Evolutionary conservation across 2,888 invertebrate species (phyloP), one percentile per base, ranked within the genome.

Genomic region (Seira musarum): DNA sequence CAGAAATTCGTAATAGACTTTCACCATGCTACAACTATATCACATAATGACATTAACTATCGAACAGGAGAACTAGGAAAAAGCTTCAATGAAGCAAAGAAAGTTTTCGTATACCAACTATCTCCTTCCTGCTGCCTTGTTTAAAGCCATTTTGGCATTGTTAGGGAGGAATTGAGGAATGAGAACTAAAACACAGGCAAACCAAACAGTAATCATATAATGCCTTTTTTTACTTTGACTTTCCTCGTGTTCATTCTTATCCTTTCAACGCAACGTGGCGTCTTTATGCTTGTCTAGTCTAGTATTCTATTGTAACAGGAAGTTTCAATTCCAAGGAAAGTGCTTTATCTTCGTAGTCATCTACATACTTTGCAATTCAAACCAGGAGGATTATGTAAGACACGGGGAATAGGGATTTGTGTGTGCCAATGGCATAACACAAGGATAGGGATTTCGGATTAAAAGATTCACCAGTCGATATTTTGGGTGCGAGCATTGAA

Each of bases 341-440:
- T n/a, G 15, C 15, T 49, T 49, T n/a, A 49, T 49, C 2, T n/a
- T 49, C 6, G 17, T n/a, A 49, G 49, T n/a, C 3, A 49, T 49
- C 49, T n/a, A 49, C 49, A n/a, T 49, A 49, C 15, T 49, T 49
- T 49, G 17, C 49, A 49, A 49, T 49, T 49, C 49, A n/a, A n/a
- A 49, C 6, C 49, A 49, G 3, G 17, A n/a, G 49, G 49, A 49
- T 49, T 49, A 49, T 49, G 49, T 3, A 49, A 49, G 49, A 13
- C 17, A 13, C 8, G 17, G 49, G 49, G 15, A 49, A 49, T 49
- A 15, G 17, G 17, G 17, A 49, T 49, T 49, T 49, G 30, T 30
- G 30, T n/a, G n/a, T n/a, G n/a, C n/a, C n/a, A n/a, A n/a, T n/a
- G n/a, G n/a, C n/a, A n/a, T n/a, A n/a, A 30, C 30, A 30, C 8